These are phyloP conservation scores for Drosophila novamexicana DNA, from an alignment of 1,140 invertebrate species.

Conservation along the genomic window DNA sequence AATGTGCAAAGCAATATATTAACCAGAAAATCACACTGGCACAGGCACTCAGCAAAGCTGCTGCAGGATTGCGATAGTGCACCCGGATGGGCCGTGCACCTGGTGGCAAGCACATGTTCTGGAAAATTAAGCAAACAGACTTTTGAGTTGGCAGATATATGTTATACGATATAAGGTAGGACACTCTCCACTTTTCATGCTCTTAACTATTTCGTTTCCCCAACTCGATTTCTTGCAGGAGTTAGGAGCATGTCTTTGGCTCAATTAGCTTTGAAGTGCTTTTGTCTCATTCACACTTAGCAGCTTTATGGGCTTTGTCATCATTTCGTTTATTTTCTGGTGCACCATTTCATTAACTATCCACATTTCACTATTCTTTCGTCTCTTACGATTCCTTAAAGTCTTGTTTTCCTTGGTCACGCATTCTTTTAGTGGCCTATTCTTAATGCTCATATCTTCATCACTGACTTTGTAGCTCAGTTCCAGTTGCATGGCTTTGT, in stretches of 20 bases:
- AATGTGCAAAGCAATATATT: constrained; percentile 35
- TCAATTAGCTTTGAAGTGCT: background rate
- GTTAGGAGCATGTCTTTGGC: no score
- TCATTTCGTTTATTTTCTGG: constrained; percentile 47
- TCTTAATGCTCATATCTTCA: background rate
- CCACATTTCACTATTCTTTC: constrained; percentile 2
- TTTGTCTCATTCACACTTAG: background rate
- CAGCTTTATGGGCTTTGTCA: constrained; percentile 50
- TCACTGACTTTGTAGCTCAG: background rate
- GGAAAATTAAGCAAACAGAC: background rate
- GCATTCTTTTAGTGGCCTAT: background rate
- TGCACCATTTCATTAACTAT: constrained; percentile 17
- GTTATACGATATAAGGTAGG: no score
- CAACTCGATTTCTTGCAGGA: no score
- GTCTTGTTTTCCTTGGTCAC: background rate
- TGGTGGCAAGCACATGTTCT: constrained; percentile 10
- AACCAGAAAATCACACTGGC: constrained; percentile 48
- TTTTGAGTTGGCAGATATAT: background rate
- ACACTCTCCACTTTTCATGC: no score
- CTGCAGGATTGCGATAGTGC: constrained; percentile 32
- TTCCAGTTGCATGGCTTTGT: constrained; percentile 9
- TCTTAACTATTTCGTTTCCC: no score
- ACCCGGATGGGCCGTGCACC: background rate
- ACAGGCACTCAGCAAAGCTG: constrained; percentile 19
- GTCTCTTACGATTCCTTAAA: background rate